phyloP scores from a whole-genome alignment of 2,113 vertebrate genomes.

The Crypturellus undulatus region DNA sequence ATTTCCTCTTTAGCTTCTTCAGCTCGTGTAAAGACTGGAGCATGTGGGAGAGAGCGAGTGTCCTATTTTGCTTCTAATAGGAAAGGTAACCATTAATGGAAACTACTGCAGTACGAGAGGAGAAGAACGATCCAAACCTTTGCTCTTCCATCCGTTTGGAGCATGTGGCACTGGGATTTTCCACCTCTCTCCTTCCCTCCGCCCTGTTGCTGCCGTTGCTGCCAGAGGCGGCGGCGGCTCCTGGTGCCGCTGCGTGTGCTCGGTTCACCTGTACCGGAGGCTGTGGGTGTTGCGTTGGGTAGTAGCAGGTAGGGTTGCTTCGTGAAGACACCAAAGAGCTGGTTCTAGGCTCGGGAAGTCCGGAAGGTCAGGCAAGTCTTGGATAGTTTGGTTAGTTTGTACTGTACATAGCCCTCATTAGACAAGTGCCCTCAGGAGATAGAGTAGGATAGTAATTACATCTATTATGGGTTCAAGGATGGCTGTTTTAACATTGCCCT shows the following conservation, averaged over 20 bases:
- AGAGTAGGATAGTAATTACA: conserved; percentile 44
- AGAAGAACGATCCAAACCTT: neutral
- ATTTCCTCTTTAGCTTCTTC: neutral
- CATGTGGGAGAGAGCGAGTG: neutral
- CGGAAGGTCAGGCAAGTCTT: neutral
- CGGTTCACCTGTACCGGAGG: neutral
- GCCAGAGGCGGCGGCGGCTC: fast-evolving
- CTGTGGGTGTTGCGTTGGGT: neutral
- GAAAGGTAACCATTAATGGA: neutral
- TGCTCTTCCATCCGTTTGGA: neutral
- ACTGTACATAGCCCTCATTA: conserved; percentile 72
- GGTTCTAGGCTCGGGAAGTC: neutral
- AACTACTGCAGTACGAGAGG: neutral
- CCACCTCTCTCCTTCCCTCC: neutral
- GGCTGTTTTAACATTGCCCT: neutral
- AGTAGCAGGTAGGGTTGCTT: neutral
- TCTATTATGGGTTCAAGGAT: neutral
- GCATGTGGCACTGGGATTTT: neutral
- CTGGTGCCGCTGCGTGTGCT: neutral
- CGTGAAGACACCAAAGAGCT: neutral
- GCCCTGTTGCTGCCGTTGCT: neutral
- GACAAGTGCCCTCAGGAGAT: conserved; percentile 58
- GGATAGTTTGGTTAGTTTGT: conserved; percentile 19
- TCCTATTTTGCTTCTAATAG: neutral
- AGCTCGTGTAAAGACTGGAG: neutral